A percentile compares a stretch with the other conserved stretches of the same genome.
These are phyloP conservation scores for Drosophila colorata DNA, from an alignment of 2,888 invertebrate genomes.

Conservation along the genomic window DNA sequence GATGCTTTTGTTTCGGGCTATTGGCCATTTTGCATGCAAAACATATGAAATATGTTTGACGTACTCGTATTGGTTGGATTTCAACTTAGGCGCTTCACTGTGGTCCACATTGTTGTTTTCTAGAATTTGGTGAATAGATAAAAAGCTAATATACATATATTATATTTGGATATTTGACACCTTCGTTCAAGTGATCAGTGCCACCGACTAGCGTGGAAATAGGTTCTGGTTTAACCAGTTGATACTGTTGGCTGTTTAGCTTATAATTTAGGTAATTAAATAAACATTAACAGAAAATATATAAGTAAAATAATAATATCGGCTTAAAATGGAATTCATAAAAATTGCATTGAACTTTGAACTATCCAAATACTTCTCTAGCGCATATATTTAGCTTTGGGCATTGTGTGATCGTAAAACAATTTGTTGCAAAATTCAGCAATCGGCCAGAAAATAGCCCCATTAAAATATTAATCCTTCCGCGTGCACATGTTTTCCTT, in stretches of 20 bases:
- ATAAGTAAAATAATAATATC: background rate
- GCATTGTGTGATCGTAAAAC: constrained; percentile 53
- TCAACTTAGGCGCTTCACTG: background rate
- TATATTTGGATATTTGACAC: constrained; percentile 12
- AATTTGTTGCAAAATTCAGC: constrained; percentile 76
- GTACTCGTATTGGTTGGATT: background rate
- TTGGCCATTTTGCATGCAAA: constrained; percentile 20
- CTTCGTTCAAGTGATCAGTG: background rate
- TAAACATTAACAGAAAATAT: too few relatives aligned
- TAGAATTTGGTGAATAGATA: constrained; percentile 1
- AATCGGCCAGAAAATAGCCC: constrained; percentile 62
- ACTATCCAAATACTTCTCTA: background rate
- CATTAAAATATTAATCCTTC: constrained; percentile 77
- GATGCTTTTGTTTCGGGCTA: constrained; percentile 8
- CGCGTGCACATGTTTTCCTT: constrained; percentile 54
- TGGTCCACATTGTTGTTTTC: background rate
- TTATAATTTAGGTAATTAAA: background rate
- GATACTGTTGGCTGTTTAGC: constrained; percentile 8
- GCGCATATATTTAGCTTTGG: background rate
- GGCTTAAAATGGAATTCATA: background rate
- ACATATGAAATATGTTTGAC: constrained; percentile 6
- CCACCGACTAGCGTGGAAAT: background rate
- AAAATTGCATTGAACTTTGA: background rate
- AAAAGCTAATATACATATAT: background rate
- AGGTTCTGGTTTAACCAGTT: constrained; percentile 12